Base-by-base conservation (phyloP, 2,113 vertebrate genomes). In the Scomber scombrus region DNA sequence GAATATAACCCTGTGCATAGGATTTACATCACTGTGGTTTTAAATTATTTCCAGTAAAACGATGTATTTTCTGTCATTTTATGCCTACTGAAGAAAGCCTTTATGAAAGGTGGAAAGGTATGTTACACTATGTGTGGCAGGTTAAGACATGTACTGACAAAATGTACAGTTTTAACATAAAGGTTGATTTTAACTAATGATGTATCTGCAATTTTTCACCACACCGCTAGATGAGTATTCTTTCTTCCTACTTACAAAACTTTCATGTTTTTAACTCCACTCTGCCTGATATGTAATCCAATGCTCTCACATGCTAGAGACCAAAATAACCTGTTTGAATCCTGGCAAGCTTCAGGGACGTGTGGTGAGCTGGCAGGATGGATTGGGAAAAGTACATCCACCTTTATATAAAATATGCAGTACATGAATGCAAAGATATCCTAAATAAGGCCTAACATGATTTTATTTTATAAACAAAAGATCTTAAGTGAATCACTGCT, bases 281-380 rank as follows among this genome's bases (percentile, higher is more conserved):
- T 47, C 14, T 29, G 11, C 51, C 21, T 40, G 26, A 34, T 31
- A 14, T 54, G 72, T 81, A 82, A 87, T 47, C 21, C 18, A 71
- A 66, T n/a, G 3, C 77, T 47, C 19, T 75, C 15, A 15, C 57
- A 64, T 72, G 26, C 52, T 21, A 63, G 23, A 2, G 78, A 79
- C 81, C 15, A 80, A 87, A 88, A 88, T 91, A 90, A 85, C 71
- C 68, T 11, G 6, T 78, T 85, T 75, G 62, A 76, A 71, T 83
- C 62, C 55, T 69, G 57, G 57, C 61, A 71, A 47, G 49, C 21
- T 57, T 14, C 5, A 14, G 12, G 26, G 34, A 15, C 29, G 47
- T n/a, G 34, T 23, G 18, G 45, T 3, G 19, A 62, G 29, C 47
- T 4, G 43, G 16, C n/a, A 31, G 21, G 23, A 4, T 29, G 47